Conservation (phyloP, 2,888 invertebrate species). For the Dasypolia templi region DNA sequence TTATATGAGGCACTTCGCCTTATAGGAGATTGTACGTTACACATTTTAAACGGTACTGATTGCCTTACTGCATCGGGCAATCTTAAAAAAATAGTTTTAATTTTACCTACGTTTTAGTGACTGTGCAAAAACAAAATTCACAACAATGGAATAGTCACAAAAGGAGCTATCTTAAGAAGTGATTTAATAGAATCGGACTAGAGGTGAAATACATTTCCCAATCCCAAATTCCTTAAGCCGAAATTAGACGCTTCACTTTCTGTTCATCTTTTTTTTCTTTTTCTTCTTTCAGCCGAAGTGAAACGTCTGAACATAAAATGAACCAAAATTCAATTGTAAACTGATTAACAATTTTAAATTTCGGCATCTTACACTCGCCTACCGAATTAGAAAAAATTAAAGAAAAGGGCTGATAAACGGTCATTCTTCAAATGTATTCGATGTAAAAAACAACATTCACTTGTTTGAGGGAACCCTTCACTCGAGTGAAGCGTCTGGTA, state of each 20-base stretch:
- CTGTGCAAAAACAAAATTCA: not conserved
- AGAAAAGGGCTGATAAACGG: not conserved
- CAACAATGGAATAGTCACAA: not conserved
- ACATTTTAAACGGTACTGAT: too few relatives aligned
- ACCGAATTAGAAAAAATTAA: not conserved
- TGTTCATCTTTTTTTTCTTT: not conserved
- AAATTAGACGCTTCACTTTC: not conserved
- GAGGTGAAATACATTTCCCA: not conserved
- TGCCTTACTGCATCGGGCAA: too few relatives aligned
- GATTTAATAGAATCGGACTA: not conserved
- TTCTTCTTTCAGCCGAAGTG: not conserved
- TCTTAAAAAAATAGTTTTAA: too few relatives aligned
- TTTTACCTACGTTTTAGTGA: too few relatives aligned
- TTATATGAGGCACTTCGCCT: not conserved
- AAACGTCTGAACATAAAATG: not conserved
- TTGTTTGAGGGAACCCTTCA: too few relatives aligned
- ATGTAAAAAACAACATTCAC: not conserved
- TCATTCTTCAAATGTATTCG: not conserved
- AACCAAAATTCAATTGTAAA: not conserved
- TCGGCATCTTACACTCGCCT: not conserved
- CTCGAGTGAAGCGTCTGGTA: not conserved
- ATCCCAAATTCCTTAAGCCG: not conserved
- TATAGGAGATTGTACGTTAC: too few relatives aligned
- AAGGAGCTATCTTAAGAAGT: not conserved
- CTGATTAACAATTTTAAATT: not conserved